Conservation (phyloP, 2,888 invertebrate genomes). For the Ethmia dodecea region DNA sequence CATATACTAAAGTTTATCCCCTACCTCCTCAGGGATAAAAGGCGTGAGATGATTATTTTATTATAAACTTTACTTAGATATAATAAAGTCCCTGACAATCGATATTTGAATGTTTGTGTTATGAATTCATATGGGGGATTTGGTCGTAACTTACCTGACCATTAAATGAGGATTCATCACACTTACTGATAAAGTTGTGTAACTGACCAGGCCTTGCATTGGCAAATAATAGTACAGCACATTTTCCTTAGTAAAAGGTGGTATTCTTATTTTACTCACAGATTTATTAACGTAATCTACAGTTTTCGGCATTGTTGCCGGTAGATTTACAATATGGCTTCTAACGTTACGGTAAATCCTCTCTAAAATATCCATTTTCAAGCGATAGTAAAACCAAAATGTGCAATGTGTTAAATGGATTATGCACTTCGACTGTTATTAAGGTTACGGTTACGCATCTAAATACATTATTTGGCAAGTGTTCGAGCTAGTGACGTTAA, state of each 20-base stretch:
- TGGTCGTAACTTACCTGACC: slow-evolving; percentile 78
- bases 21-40: no score
- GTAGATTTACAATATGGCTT: slow-evolving; percentile 42
- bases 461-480: slow-evolving; percentile 68
- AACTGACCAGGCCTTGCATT: slow-evolving; percentile 84
- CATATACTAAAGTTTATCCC: no score
- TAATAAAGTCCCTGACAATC: no score
- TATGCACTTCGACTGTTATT: slow-evolving; percentile 31
- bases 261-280: slow-evolving; percentile 63
- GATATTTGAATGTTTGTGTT: no score
- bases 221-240: slow-evolving; percentile 87
- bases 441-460: slow-evolving; percentile 45
- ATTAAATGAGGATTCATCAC: slow-evolving; percentile 90
- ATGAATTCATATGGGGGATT: no score
- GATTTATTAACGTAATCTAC: slow-evolving; percentile 58
- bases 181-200: slow-evolving; percentile 87
- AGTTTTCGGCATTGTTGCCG: slow-evolving; percentile 48
- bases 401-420: slow-evolving; percentile 12
- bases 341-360: slow-evolving; percentile 50
- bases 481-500: slow-evolving; percentile 38
- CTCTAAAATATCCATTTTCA: slow-evolving; percentile 59
- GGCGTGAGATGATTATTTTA: no score
- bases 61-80: no score
- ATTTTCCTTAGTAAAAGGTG: slow-evolving; percentile 84
- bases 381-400: neutral